Evolutionary conservation across 2,113 vertebrate species (phyloP).

Genomic region (Acanthochromis polyacanthus): DNA sequence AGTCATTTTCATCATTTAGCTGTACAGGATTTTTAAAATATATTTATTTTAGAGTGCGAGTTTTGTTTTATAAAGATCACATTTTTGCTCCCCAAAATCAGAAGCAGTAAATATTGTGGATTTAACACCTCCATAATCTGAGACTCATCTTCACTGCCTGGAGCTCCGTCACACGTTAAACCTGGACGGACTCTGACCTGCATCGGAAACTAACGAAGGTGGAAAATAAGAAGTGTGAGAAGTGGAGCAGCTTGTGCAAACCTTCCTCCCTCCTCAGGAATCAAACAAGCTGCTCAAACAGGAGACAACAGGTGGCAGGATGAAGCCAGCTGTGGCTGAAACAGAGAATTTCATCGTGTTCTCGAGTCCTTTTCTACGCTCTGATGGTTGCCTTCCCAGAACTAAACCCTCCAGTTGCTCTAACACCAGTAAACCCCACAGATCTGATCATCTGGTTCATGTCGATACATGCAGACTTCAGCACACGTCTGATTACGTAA

Average conservation of each 20-base stretch:
- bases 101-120: too few relatives aligned
- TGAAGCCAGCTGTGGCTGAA: conserved; percentile 80
- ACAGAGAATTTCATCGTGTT: conserved; percentile 67
- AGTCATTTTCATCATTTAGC: too few relatives aligned
- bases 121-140: too few relatives aligned
- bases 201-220: conserved; percentile 17
- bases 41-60: too few relatives aligned
- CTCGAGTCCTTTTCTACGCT: conserved; percentile 55
- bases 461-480: not conserved
- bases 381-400: conserved; percentile 62
- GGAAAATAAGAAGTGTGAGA: conserved; percentile 67
- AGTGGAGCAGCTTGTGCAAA: conserved; percentile 81
- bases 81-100: too few relatives aligned
- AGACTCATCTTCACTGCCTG: not conserved
- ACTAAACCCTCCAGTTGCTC: conserved; percentile 7
- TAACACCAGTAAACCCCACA: not conserved
- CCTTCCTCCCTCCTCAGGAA: conserved; percentile 64
- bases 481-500: not conserved
- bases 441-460: too few relatives aligned
- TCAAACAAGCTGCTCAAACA: conserved; percentile 80
- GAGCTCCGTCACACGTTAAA: not conserved
- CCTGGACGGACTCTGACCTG: conserved; percentile 47
- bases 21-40: too few relatives aligned
- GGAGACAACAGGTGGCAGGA: conserved; percentile 79
- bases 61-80: too few relatives aligned